Evolutionary conservation across 2,113 vertebrate species (phyloP), one percentile per base, ranked within the genome.

Genomic region (Burhinus oedicnemus): DNA sequence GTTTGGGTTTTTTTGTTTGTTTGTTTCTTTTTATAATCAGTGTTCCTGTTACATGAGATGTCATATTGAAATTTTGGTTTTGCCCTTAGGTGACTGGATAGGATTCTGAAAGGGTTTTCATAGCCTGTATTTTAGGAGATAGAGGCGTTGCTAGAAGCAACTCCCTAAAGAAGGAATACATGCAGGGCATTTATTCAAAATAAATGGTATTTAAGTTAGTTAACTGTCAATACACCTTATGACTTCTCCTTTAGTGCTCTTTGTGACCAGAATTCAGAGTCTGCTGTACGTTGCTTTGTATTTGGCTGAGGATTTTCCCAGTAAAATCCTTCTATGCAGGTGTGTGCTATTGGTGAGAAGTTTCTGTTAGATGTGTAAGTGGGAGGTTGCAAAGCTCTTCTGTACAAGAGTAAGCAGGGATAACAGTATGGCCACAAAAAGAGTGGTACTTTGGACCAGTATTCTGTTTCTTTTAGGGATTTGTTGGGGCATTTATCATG

Each of bases 401-500:
- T 79, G 58, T 72, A 58, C 49, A 45, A 93, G 91, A 74, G 62
- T 83, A 81, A 81, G 87, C 61, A 83, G 9, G 22, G 72, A 13
- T 51, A 90, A 76, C 62, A 92, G 27, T 27, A 36, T 32, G 12
- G 14, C 19, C 93, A 49, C 72, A 75, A 77, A 76, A 93, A 66
- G 9, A 80, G 72, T 89, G 36, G 14, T 54, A 83, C 96, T 95
- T 82, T 89, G 60, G 58, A 95, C 47, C 38, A 81, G 61, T 78
- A 40, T 72, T 79, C 65, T 83, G 44, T 78, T 96, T 97, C 76
- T 69, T 64, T 71, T 87, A 94, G 74, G 89, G 68, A 91, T 85
- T 38, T 9, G 23, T 94, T 40, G 76, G 95, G 82, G 89, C 70
- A 93, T 96, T 97, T 93, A 83, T 92, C 78, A 87, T 57, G 51